Conservation (phyloP, 2,888 invertebrate genomes). For the Neria commutata region DNA sequence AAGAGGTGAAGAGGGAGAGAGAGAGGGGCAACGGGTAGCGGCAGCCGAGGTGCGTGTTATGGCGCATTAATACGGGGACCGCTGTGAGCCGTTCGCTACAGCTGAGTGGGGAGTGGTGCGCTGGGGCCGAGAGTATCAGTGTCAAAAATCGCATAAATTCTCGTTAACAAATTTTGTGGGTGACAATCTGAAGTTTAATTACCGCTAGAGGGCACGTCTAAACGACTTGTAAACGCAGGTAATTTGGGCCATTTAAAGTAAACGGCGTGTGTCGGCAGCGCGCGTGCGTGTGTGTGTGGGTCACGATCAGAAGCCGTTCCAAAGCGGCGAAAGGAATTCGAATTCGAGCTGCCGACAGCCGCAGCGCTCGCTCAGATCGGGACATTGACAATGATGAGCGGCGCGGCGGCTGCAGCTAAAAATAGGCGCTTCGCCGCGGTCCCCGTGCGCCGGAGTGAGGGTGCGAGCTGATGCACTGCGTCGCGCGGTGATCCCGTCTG, state of each 20-base stretch:
- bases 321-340: background rate
- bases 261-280: constrained; percentile 56
- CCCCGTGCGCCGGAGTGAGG: background rate
- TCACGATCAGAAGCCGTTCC: background rate
- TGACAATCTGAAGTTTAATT: constrained; percentile 53
- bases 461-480: constrained; percentile 32
- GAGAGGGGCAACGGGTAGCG: background rate
- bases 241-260: constrained; percentile 61
- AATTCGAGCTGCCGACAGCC: too few relatives aligned
- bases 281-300: background rate
- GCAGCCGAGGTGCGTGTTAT: background rate
- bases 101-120: background rate
- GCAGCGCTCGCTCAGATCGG: too few relatives aligned
- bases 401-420: background rate
- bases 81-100: too few relatives aligned
- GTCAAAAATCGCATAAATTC: constrained; percentile 58
- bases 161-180: constrained; percentile 44
- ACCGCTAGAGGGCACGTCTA: constrained; percentile 57
- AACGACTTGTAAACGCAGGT: constrained; percentile 55
- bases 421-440: background rate
- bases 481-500: constrained; percentile 32
- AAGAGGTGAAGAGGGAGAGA: too few relatives aligned
- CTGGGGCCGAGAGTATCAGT: constrained; percentile 42
- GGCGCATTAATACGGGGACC: too few relatives aligned
- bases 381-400: too few relatives aligned